phyloP scores from a whole-genome alignment of 2,113 vertebrate species.

The Ictalurus furcatus region DNA sequence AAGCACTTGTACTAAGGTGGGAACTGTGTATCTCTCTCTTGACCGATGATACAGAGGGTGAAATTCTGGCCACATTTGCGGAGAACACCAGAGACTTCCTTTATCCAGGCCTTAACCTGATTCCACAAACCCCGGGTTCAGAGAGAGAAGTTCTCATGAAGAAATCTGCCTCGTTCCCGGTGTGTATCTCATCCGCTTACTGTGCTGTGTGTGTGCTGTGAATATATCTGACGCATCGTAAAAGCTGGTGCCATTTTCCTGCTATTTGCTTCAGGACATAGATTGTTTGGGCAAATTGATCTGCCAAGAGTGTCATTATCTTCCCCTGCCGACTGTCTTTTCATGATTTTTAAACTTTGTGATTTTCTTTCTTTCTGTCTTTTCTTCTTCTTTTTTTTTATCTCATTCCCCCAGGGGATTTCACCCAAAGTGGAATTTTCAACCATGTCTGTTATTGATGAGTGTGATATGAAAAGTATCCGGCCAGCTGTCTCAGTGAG shows the following conservation, averaged over 20 bases:
- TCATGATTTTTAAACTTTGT: constrained; percentile 44
- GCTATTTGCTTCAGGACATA: constrained; percentile 53
- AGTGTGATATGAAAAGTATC: constrained; percentile 70
- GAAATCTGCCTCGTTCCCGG: constrained; percentile 77
- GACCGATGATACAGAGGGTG: constrained; percentile 77
- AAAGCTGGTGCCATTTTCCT: constrained; percentile 53
- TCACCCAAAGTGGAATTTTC: constrained; percentile 91
- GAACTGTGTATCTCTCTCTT: constrained; percentile 23
- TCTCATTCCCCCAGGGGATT: constrained; percentile 80
- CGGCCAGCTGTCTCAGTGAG: constrained; percentile 64
- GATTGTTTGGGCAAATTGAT: constrained; percentile 58
- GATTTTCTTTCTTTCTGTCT: constrained; percentile 40
- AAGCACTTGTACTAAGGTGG: background rate
- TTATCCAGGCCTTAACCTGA: constrained; percentile 81
- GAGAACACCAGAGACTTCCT: constrained; percentile 88
- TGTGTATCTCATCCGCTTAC: constrained; percentile 73
- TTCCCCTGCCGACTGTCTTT: constrained; percentile 51
- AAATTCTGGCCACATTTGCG: constrained; percentile 82
- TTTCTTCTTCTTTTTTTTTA: constrained; percentile 45
- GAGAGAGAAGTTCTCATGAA: constrained; percentile 88
- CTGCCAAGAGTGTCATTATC: constrained; percentile 56
- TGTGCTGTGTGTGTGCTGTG: constrained; percentile 24
- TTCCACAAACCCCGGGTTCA: constrained; percentile 69
- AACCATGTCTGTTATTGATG: constrained; percentile 85
- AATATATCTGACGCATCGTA: constrained; percentile 55